These are phyloP conservation scores for Promerops cafer DNA, from an alignment of 2,113 vertebrate genomes.

Conservation along the genomic window DNA sequence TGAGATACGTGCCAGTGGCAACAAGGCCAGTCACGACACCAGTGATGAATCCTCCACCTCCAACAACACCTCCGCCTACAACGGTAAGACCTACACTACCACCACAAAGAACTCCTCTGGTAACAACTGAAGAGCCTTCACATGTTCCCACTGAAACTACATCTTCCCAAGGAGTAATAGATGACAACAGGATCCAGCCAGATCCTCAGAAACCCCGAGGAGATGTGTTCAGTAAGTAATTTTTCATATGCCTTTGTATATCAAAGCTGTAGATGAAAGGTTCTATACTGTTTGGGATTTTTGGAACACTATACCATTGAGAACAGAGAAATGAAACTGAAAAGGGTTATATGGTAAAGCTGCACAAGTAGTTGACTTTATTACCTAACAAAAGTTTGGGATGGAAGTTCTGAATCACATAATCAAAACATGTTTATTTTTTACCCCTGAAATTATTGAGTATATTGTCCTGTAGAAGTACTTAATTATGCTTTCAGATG, in stretches of 20 bases:
- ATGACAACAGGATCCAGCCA: slow-evolving; percentile 87
- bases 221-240: slow-evolving; percentile 93
- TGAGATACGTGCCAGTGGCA: not conserved
- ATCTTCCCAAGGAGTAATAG: slow-evolving; percentile 34
- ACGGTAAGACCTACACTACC: not conserved
- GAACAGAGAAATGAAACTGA: not conserved
- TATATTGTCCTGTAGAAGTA: not conserved
- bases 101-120: not conserved
- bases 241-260: not conserved
- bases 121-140: slow-evolving; percentile 8
- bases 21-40: not conserved
- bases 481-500: not conserved
- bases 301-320: not conserved
- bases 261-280: not conserved
- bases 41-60: not conserved
- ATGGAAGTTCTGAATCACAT: not conserved
- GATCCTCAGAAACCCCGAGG: slow-evolving; percentile 90
- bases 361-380: not conserved
- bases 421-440: not conserved
- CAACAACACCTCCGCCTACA: not conserved
- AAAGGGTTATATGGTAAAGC: not conserved
- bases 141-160: slow-evolving; percentile 38
- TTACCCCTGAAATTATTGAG: not conserved
- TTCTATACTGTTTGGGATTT: not conserved
- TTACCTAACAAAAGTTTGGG: not conserved